Evolutionary conservation across 2,113 vertebrate species (phyloP), one percentile per base, ranked within the genome.

Genomic region (Gnathonemus echidnorhynchus): DNA sequence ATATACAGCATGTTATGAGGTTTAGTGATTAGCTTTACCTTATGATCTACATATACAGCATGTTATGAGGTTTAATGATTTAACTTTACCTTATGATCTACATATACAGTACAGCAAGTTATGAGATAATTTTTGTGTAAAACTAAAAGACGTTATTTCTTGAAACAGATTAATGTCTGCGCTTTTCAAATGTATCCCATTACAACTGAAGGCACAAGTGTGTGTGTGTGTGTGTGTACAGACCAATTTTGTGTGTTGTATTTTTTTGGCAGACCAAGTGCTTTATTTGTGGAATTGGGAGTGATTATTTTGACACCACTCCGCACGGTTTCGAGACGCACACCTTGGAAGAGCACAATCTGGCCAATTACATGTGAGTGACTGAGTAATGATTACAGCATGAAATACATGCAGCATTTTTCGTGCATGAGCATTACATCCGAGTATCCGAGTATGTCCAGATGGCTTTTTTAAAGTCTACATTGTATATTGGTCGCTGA

Each of bases 221-320:
- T 66, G n/a, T 62, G 53, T 21, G 53, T 21, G 35, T 39, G 35
- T 39, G 39, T 42, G 39, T 42, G 9, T 87, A 50, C 15, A 50
- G 49, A 53, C 9, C 77, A 85, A 7, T 62, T 74, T n/a, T 1
- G 62, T 56, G 24, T 5, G 84, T 10, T 13, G n/a, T n/a, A 17
- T 4, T 50, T 0, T 87, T 90, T 9, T 52, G 15, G 15, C 95
- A 98, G 97, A 98, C 97, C 58, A 98, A 98, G 93, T 98, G 97
- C 92, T 98, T 98, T 94, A 98, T 98, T 94, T 98, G 97, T 46
- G 97, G 97, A 46, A 98, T 98, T 15, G 97, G 97, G 92, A 98
- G 97, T 1, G 97, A 98, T 94, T 98, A 98, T 93, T 98, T 98
- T 70, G 97, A 98, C 66, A 97, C 97, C 0, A 98, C 97, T 0